Evolutionary conservation across 2,888 invertebrate genomes (phyloP), one percentile per base, ranked within the genome.

Genomic region (Drosophila neotestacea): DNA sequence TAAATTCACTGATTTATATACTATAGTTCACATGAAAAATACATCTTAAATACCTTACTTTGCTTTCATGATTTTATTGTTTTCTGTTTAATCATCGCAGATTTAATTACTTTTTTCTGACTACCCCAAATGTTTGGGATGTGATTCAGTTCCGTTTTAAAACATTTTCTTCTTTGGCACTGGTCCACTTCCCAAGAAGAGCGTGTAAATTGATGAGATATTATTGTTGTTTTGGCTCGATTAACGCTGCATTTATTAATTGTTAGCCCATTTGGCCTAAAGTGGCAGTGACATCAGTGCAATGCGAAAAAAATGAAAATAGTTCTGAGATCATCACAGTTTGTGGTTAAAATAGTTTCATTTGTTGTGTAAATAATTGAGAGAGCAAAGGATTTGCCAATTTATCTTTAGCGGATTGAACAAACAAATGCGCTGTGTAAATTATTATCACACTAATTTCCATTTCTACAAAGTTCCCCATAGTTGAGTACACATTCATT

Each of bases 281-380:
- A 72, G 54, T 65, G 69, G 71, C 61, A 80, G 63, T 83, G 81
- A 85, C 75, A 80, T 83, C 85, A 78, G 70, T 74, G 46, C 41
- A 63, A 34, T 50, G 22, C n/a, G n/a, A 65, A 30, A 56, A 61
- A 47, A 56, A 1, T 32, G 42, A 54, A 56, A 55, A 58, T 59
- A 39, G 48, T 44, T 27, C 28, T 30, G 74, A 74, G 74, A 66
- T 77, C 77, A 78, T 60, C 61, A 4, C 30, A 50, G 51, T 61
- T 58, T 34, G 34, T 30, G 36, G 44, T 34, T 44, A 44, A 56
- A 56, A 44, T 54, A 41, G 22, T 62, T 59, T 55, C 59, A 64
- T 39, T 39, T 7, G 32, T 39, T 65, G 47, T 52, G 60, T 56
- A 68, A 47, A 41, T 48, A 39, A 10, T 36, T 7, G 27, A 41